A percentile compares a stretch with the other conserved stretches of the same genome.
Evolutionary conservation across 2,888 invertebrate genomes (phyloP).

Genomic region (Endomychus coccineus): DNA sequence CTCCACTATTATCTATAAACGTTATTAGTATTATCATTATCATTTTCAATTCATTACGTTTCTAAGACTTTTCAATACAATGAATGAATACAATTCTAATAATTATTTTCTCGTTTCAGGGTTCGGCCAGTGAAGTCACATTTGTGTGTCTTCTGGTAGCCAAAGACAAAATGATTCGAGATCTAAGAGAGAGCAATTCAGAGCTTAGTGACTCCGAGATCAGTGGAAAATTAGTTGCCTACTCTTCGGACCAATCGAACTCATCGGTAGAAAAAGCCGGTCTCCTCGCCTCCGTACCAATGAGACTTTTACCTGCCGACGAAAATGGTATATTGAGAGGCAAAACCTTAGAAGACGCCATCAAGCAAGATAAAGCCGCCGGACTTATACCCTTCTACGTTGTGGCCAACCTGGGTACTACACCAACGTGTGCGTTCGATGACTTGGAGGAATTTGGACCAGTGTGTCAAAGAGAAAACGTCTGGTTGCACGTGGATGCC

Average conservation of each 20-base stretch:
- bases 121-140: slow-evolving; percentile 87
- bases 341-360: slow-evolving; percentile 58
- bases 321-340: slow-evolving; percentile 61
- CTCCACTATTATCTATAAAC: no score
- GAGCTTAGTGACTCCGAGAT: slow-evolving; percentile 57
- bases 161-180: slow-evolving; percentile 60
- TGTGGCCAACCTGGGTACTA: slow-evolving; percentile 65
- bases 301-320: slow-evolving; percentile 65
- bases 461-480: slow-evolving; percentile 62
- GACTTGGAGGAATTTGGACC: slow-evolving; percentile 78
- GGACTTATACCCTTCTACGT: slow-evolving; percentile 88
- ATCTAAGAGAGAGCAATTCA: slow-evolving; percentile 51
- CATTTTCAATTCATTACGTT: no score
- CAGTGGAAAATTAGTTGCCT: slow-evolving; percentile 68
- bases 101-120: slow-evolving; percentile 43
- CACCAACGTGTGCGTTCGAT: slow-evolving; percentile 81
- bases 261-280: slow-evolving; percentile 87
- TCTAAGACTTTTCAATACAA: no score
- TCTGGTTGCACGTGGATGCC: slow-evolving; percentile 95
- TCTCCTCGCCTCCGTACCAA: slow-evolving; percentile 69
- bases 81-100: no score
- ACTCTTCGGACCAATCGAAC: slow-evolving; percentile 82
- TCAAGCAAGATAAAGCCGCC: slow-evolving; percentile 65
- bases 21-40: no score
- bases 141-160: slow-evolving; percentile 76